A percentile compares a stretch with the other conserved stretches of the same genome.
Evolutionary conservation across 92 coral and sea anemone species (phyloP).

Genomic region (Parazoanthus darwini): DNA sequence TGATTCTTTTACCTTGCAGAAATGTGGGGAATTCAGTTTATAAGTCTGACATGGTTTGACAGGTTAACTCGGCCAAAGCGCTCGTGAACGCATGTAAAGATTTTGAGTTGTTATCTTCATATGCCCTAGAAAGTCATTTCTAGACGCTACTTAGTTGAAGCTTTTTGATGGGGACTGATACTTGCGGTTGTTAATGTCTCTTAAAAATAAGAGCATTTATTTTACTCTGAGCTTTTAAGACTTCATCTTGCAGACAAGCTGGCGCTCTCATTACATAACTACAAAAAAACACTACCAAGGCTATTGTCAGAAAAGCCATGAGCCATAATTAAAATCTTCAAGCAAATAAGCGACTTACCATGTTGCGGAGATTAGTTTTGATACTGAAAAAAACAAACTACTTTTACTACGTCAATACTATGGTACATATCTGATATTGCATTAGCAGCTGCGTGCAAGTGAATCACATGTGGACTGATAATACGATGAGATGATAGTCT

Average conservation of each 20-base stretch:
- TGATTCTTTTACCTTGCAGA: not conserved
- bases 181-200: slow-evolving; percentile 15
- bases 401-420: too few species aligned
- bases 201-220: not conserved
- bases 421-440: not conserved
- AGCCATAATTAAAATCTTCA: not conserved
- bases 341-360: not conserved
- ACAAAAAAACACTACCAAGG: not conserved
- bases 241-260: slow-evolving; percentile 5
- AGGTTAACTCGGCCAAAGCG: not conserved
- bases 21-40: not conserved
- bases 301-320: not conserved
- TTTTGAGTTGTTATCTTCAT: not conserved
- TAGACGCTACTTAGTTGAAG: not conserved
- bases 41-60: not conserved
- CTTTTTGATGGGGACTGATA: not conserved
- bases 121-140: not conserved
- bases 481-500: not conserved
- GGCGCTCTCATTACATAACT: not conserved
- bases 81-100: not conserved
- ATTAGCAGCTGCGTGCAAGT: not conserved
- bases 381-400: not conserved
- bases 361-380: not conserved
- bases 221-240: slow-evolving; percentile 4
- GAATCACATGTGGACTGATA: not conserved